These are phyloP conservation scores for Heliconius himera DNA, from an alignment of 1,140 invertebrate genomes.

Conservation along the genomic window DNA sequence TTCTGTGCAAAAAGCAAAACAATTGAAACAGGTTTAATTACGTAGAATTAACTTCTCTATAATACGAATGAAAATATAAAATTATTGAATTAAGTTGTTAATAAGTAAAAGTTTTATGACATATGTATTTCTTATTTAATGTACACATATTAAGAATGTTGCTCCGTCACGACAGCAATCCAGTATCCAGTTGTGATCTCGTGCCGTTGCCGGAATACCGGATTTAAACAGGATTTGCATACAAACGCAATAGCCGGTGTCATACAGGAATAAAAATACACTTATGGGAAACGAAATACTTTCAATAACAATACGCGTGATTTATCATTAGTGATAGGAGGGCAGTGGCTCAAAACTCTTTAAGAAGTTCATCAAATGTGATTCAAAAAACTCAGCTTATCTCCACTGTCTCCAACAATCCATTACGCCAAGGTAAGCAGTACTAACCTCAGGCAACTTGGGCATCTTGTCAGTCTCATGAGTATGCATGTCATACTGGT, in stretches of 20 bases:
- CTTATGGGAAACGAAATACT: neutral
- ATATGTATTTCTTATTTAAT: slow-evolving; percentile 20
- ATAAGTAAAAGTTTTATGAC: slow-evolving; percentile 13
- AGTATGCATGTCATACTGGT: slow-evolving; percentile 88
- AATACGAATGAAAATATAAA: slow-evolving; percentile 5
- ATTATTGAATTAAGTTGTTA: neutral
- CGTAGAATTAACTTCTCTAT: neutral
- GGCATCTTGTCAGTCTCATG: slow-evolving; percentile 86
- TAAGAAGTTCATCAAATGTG: neutral
- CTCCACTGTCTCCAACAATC: neutral
- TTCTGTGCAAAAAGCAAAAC: neutral
- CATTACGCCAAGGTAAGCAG: neutral
- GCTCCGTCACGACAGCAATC: slow-evolving; percentile 36
- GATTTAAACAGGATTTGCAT: slow-evolving; percentile 42
- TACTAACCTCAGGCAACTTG: slow-evolving; percentile 85
- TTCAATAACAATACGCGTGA: neutral
- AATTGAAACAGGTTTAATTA: slow-evolving; percentile 8
- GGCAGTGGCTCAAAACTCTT: neutral
- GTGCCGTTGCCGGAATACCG: slow-evolving; percentile 40
- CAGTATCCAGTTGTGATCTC: slow-evolving; percentile 39
- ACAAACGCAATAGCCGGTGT: slow-evolving; percentile 34
- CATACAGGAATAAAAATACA: slow-evolving; percentile 22
- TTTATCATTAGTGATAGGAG: neutral
- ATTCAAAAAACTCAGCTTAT: neutral
- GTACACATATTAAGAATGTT: slow-evolving; percentile 35